Evolutionary conservation across 1,140 invertebrate genomes (phyloP), one percentile per base, ranked within the genome.

Genomic region (Pseudomyrmex sp.): DNA sequence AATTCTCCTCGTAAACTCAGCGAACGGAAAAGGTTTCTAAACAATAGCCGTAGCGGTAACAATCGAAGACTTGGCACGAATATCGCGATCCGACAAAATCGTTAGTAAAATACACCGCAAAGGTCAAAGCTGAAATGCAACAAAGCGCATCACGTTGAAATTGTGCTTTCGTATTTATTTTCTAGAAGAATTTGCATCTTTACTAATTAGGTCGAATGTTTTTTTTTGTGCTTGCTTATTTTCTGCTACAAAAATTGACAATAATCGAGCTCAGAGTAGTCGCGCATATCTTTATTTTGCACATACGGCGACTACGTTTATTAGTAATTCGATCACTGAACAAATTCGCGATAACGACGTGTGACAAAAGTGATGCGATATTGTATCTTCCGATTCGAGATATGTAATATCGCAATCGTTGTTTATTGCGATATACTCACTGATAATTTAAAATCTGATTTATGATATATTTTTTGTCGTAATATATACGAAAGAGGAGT

Each of bases 291-390:
- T 26, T 26, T 72, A 13, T 72, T 56, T 8, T 5, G 15, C 26
- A 26, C 4, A 2, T 54, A 15, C 8, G 13, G 48, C 18, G 50
- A 12, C 46, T 50, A 66, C 10, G 3, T 68, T 20, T 68, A 50
- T 44, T 46, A 2, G 7, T 68, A 50, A 2, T 10, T 23, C 15
- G 12, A 13, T 50, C 8, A 20, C 0, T 10, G 50, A 56, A 26
- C 10, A 35, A 35, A 58, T 1, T 13, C n/a, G 23, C 15, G 61
- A 76, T 76, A 75, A 75, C 5, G 15, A 75, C 10, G 15, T 35
- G 48, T 5, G 48, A 2, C 35, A n/a, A 1, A 58, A 68, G 50
- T 10, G 9, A 12, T 18, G 35, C 26, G 46, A 75, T 20, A 54
- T 9, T 10, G 13, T 77, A 54, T 77, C 26, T 46, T 46, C 3